Conservation (phyloP, 1,140 invertebrate species). For the Hyles vespertilio region DNA sequence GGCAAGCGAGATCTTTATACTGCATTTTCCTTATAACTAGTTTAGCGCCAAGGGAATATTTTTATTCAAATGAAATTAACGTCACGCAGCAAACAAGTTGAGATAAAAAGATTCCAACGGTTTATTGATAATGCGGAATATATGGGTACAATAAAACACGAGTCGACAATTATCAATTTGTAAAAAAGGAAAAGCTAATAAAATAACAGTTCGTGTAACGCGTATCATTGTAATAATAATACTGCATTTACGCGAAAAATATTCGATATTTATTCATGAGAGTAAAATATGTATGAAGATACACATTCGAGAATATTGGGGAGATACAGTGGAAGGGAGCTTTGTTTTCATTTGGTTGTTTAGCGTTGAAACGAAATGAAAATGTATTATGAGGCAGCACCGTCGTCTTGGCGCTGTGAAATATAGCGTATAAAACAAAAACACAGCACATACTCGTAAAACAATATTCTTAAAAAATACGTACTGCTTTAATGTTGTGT, state of each 20-base stretch:
- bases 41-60: not conserved
- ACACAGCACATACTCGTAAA: too few species aligned
- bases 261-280: slow-evolving; percentile 36
- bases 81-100: not conserved
- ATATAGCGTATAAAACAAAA: too few species aligned
- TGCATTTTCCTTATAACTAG: too few species aligned
- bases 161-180: too few species aligned
- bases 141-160: too few species aligned
- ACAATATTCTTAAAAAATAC: too few species aligned
- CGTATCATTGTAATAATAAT: not conserved
- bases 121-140: too few species aligned
- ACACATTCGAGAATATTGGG: slow-evolving; percentile 23
- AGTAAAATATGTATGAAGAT: slow-evolving; percentile 36
- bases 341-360: slow-evolving; percentile 22
- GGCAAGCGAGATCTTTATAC: too few species aligned
- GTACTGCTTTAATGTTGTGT: too few species aligned
- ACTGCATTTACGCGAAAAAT: slow-evolving; percentile 12
- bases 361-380: not conserved
- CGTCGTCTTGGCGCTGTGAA: not conserved
- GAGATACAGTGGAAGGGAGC: slow-evolving; percentile 14
- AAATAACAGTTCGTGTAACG: not conserved
- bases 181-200: not conserved
- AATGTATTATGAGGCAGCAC: not conserved
- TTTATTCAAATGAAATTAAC: not conserved
- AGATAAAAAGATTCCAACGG: too few species aligned